These are phyloP conservation scores for Limnephilus auricula DNA, from an alignment of 2,888 invertebrate genomes.

Conservation along the genomic window DNA sequence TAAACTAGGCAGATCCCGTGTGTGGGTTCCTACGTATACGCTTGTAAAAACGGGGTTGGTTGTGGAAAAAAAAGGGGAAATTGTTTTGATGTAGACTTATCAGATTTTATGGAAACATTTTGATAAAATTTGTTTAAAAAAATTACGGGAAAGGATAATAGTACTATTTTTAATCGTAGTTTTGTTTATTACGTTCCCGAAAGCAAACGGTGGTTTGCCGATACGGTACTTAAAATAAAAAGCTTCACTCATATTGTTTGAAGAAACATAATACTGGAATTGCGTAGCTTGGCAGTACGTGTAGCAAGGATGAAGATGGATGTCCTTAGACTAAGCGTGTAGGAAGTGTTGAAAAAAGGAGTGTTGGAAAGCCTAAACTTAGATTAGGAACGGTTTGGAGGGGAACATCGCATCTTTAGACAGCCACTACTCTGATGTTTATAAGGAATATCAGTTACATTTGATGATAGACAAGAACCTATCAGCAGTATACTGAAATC, in stretches of 20 bases:
- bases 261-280: not conserved
- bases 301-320: not conserved
- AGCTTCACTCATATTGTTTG: too few relatives aligned
- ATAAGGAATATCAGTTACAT: too few relatives aligned
- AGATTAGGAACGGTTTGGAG: not conserved
- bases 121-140: not conserved
- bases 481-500: too few relatives aligned
- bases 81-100: not conserved
- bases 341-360: not conserved
- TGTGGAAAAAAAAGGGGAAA: not conserved
- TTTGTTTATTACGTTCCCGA: not conserved
- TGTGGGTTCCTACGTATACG: slow-evolving; percentile 2
- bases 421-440: too few relatives aligned
- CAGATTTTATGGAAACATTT: not conserved
- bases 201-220: not conserved
- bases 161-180: too few relatives aligned
- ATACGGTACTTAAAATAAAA: too few relatives aligned
- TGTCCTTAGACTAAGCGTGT: not conserved
- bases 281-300: not conserved
- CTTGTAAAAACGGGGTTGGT: not conserved
- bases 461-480: too few relatives aligned
- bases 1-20: not conserved
- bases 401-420: not conserved
- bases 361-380: not conserved
- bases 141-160: not conserved